Percentiles rank a stretch among this genome's conserved stretches.
These are phyloP conservation scores for Sebastes hubbsi DNA, from an alignment of 2,797 vertebrate species.

Conservation along the genomic window DNA sequence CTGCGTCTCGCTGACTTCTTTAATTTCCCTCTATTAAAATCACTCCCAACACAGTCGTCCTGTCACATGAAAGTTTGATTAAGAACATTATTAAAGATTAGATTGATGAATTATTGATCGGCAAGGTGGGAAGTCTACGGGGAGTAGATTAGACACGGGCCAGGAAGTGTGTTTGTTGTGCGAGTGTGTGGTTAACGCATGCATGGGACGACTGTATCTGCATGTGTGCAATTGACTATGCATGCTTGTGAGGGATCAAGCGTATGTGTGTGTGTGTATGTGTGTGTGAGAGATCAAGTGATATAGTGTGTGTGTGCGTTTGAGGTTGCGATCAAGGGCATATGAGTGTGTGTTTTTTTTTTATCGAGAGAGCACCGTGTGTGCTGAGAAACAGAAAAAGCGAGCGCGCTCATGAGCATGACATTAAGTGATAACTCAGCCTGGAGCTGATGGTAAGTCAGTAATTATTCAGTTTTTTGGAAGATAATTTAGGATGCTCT, in stretches of 20 bases:
- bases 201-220: slow-evolving; percentile 2
- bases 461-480: slow-evolving; percentile 29
- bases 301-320: not conserved
- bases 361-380: not conserved
- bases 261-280: not conserved
- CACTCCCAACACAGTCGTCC: slow-evolving; percentile 17
- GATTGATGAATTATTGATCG: slow-evolving; percentile 73
- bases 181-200: slow-evolving; percentile 2
- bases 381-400: not conserved
- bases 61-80: slow-evolving; percentile 70
- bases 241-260: slow-evolving; percentile 10
- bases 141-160: slow-evolving; percentile 50
- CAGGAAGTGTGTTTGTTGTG: slow-evolving; percentile 36
- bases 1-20: slow-evolving; percentile 1
- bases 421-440: slow-evolving; percentile 22
- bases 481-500: slow-evolving; percentile 37
- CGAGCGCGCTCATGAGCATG: not conserved
- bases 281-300: not conserved
- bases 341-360: not conserved
- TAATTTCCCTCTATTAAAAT: slow-evolving; percentile 53
- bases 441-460: slow-evolving; percentile 32
- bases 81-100: slow-evolving; percentile 67
- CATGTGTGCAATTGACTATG: slow-evolving; percentile 10
- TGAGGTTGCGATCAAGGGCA: not conserved
- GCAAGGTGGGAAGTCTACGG: slow-evolving; percentile 54